Evolutionary conservation across 2,888 invertebrate species (phyloP).

Genomic region (Norana najaformis): DNA sequence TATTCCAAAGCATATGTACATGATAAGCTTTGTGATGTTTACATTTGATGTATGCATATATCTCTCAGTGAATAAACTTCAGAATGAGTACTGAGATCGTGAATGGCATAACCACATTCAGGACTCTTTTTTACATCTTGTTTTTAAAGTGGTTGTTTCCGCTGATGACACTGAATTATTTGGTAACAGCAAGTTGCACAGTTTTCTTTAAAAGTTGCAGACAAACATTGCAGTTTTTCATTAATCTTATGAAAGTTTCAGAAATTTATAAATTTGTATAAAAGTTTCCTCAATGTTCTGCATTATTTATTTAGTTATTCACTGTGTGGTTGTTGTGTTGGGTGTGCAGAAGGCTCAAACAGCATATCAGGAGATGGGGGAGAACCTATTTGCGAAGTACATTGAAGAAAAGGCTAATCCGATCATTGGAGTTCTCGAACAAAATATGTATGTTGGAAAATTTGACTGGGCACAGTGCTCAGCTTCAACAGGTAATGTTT

Average conservation of each 20-base stretch:
- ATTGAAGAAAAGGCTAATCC: slow-evolving; percentile 88
- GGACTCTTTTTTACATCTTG: background rate
- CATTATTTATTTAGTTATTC: background rate
- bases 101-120: background rate
- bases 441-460: slow-evolving; percentile 88
- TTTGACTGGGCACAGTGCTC: slow-evolving; percentile 82
- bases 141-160: background rate
- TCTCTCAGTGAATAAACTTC: background rate
- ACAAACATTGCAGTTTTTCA: background rate
- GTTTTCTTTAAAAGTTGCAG: background rate
- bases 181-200: background rate
- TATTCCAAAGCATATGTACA: background rate
- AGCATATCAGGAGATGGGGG: slow-evolving; percentile 58
- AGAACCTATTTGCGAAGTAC: slow-evolving; percentile 61
- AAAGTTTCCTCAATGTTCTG: background rate
- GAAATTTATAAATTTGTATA: background rate
- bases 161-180: background rate
- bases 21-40: background rate
- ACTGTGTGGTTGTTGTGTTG: background rate
- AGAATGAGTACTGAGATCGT: background rate
- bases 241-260: background rate
- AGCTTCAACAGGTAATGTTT: slow-evolving; percentile 64
- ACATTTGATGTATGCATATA: background rate
- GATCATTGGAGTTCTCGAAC: slow-evolving; percentile 91
- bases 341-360: slow-evolving; percentile 46